These are phyloP conservation scores for Idaea dimidiata DNA, from an alignment of 2,888 invertebrate genomes.

Conservation along the genomic window DNA sequence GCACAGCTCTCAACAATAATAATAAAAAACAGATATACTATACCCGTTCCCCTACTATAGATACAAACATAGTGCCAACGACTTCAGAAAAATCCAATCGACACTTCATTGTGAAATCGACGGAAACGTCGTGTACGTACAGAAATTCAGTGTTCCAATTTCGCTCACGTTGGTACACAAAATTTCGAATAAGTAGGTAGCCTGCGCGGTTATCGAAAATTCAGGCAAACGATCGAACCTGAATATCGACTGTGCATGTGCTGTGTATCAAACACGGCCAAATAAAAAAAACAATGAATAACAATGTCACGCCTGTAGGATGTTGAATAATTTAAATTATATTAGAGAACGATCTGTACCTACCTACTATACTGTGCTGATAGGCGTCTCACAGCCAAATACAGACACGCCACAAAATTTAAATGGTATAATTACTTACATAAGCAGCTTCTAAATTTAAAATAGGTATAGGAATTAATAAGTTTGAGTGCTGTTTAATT, in stretches of 20 bases:
- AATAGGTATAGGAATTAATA: too few relatives aligned
- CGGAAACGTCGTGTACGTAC: conserved; percentile 5
- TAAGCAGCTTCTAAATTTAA: too few relatives aligned
- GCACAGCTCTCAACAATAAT: background rate
- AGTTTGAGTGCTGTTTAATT: too few relatives aligned
- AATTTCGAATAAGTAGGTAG: conserved; percentile 63
- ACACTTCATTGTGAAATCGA: background rate
- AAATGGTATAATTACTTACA: too few relatives aligned
- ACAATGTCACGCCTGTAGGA: conserved; percentile 28
- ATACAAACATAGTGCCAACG: background rate
- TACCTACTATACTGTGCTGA: too few relatives aligned
- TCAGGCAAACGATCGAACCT: conserved; percentile 38
- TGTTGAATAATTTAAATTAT: conserved; percentile 30
- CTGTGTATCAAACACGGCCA: conserved; percentile 36
- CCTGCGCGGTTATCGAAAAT: conserved; percentile 58
- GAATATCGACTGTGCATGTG: conserved; percentile 19
- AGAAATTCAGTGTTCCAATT: conserved; percentile 48
- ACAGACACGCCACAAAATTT: too few relatives aligned
- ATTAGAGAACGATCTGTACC: conserved; percentile 18
- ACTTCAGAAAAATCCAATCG: background rate
- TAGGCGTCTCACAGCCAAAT: too few relatives aligned
- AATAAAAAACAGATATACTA: background rate
- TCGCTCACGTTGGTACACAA: conserved; percentile 58
- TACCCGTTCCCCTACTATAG: background rate
- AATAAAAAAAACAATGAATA: conserved; percentile 36